A percentile compares a stretch with the other conserved stretches of the same genome.
phyloP scores from a whole-genome alignment of 2,797 vertebrate genomes.

The Pseudomugil gertrudae region DNA sequence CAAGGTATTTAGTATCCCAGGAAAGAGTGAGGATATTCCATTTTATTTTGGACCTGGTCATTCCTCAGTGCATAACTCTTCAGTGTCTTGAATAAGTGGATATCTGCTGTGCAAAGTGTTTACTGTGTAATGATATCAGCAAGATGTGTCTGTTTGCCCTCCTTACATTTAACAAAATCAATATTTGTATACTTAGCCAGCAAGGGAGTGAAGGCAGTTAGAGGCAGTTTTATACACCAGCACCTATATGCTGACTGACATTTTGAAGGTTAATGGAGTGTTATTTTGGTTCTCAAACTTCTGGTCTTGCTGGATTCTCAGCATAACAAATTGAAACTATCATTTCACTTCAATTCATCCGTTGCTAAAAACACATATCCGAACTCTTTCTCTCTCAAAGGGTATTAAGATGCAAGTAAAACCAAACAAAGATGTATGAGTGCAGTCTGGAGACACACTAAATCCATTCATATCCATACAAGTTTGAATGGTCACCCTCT shows the following conservation, averaged over 20 bases:
- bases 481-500: background rate
- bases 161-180: constrained; percentile 42
- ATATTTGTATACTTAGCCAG: constrained; percentile 49
- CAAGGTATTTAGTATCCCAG: background rate
- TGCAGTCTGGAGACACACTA: background rate
- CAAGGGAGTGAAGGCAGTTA: constrained; percentile 54
- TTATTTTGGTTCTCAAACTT: constrained; percentile 11
- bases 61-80: background rate
- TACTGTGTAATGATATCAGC: constrained; percentile 9
- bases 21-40: background rate
- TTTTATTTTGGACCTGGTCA: background rate
- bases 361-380: background rate
- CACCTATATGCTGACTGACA: constrained; percentile 52
- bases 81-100: constrained; percentile 10
- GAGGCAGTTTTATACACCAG: constrained; percentile 42
- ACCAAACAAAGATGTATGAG: background rate
- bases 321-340: constrained; percentile 42
- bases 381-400: background rate
- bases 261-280: background rate
- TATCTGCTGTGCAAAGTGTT: constrained; percentile 20
- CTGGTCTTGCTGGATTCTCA: constrained; percentile 26
- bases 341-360: constrained; percentile 20
- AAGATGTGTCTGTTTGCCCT: constrained; percentile 17
- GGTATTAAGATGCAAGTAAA: background rate
- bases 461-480: background rate